phyloP scores from a whole-genome alignment of 2,113 vertebrate genomes.

The Hippocampus barbouri region DNA sequence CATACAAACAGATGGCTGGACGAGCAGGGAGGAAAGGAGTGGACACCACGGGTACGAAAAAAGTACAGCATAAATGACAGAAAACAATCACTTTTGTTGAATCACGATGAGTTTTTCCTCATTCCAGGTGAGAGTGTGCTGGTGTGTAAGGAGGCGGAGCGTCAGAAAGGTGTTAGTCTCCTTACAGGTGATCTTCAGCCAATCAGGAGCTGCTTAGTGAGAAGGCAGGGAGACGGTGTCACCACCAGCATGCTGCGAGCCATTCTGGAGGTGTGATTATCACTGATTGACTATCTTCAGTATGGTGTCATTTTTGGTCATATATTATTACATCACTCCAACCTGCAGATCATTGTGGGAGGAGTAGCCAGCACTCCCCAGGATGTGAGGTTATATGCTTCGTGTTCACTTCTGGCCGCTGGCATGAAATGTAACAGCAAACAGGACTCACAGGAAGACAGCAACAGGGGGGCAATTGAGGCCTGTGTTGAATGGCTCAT shows the following conservation, averaged over 20 bases:
- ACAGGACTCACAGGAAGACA: constrained; percentile 25
- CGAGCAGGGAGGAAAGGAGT: constrained; percentile 94
- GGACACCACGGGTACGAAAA: constrained; percentile 78
- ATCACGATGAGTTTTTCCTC: neutral
- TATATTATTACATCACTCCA: constrained; percentile 17
- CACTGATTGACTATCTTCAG: neutral
- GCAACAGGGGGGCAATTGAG: constrained; percentile 76
- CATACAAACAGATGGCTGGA: constrained; percentile 96
- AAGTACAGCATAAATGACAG: too few relatives aligned
- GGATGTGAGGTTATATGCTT: constrained; percentile 84
- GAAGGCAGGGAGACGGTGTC: constrained; percentile 80
- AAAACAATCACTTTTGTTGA: neutral
- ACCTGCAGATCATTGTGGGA: constrained; percentile 85
- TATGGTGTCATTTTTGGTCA: too few relatives aligned
- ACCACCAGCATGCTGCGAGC: constrained; percentile 92
- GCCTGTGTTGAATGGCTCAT: constrained; percentile 88
- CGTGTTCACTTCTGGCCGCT: constrained; percentile 87
- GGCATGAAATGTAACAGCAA: constrained; percentile 52
- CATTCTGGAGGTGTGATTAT: constrained; percentile 83
- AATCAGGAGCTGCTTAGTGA: constrained; percentile 85
- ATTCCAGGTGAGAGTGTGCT: constrained; percentile 89
- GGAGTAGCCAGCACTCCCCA: constrained; percentile 85
- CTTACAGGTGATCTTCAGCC: constrained; percentile 85
- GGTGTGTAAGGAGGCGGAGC: constrained; percentile 89
- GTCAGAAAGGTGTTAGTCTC: constrained; percentile 81